These are phyloP conservation scores for Melanotaenia trifasciata DNA, from an alignment of 2,797 vertebrate genomes.

Conservation along the genomic window DNA sequence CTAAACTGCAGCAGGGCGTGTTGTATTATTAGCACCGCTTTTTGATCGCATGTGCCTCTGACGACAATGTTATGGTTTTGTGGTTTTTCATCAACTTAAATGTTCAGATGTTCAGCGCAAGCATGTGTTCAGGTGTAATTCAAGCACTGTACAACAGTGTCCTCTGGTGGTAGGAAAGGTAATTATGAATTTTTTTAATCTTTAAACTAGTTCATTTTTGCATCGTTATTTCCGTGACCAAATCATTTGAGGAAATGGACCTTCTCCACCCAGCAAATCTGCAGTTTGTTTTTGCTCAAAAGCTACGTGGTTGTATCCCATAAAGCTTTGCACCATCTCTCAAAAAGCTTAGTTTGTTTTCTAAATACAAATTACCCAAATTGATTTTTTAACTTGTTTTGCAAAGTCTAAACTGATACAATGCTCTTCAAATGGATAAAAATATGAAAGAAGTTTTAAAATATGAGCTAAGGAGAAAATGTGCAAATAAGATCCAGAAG, in stretches of 20 bases:
- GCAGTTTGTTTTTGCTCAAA: neutral
- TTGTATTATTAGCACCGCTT: neutral
- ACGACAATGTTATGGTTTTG: neutral
- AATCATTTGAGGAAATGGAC: slow-evolving; percentile 3
- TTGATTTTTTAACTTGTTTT: neutral
- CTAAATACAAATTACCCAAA: neutral
- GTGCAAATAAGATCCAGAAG: neutral
- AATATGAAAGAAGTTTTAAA: neutral
- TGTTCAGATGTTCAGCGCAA: neutral
- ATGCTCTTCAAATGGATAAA: neutral
- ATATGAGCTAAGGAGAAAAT: neutral
- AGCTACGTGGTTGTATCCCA: neutral
- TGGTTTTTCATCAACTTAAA: neutral
- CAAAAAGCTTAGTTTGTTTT: neutral
- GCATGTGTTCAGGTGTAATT: neutral
- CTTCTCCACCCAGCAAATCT: too few relatives aligned
- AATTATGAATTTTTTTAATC: neutral
- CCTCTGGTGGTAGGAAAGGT: slow-evolving; percentile 44
- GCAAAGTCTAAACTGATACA: neutral
- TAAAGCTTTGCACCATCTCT: neutral
- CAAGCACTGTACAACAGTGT: slow-evolving; percentile 46
- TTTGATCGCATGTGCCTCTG: neutral
- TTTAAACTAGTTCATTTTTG: neutral
- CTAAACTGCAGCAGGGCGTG: neutral
- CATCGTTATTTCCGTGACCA: slow-evolving; percentile 24